Conservation (phyloP, 2,113 vertebrate genomes). For the Psilopsiagon aurifrons region DNA sequence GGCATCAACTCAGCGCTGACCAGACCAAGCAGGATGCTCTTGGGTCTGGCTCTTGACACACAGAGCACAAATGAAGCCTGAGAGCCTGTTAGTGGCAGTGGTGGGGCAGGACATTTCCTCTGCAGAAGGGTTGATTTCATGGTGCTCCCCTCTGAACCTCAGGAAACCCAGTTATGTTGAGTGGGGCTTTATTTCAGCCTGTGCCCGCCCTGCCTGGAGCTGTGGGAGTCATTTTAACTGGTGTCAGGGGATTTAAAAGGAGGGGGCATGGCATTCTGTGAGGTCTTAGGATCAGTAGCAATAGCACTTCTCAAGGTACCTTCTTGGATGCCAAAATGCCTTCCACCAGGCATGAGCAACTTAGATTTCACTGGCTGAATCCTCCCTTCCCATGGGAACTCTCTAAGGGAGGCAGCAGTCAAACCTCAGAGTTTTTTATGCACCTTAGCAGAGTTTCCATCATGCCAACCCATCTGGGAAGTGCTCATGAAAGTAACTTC, state of each 20-base stretch:
- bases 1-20: background rate
- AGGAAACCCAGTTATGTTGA: background rate
- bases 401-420: background rate
- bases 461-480: background rate
- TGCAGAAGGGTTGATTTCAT: background rate
- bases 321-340: background rate
- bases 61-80: background rate
- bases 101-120: background rate
- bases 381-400: background rate
- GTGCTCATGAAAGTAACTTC: slow-evolving; percentile 64
- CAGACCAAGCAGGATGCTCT: background rate
- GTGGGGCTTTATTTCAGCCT: background rate
- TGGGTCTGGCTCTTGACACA: background rate
- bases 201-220: background rate
- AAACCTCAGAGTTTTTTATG: slow-evolving; percentile 21
- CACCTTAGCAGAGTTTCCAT: slow-evolving; percentile 48
- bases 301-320: background rate
- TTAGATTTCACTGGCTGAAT: background rate
- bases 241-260: background rate
- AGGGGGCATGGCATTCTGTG: background rate
- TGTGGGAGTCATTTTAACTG: background rate
- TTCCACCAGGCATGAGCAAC: background rate
- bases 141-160: background rate
- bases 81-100: background rate
- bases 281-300: background rate